phyloP scores from a whole-genome alignment of 2,113 vertebrate species.

The Rutilus rutilus region DNA sequence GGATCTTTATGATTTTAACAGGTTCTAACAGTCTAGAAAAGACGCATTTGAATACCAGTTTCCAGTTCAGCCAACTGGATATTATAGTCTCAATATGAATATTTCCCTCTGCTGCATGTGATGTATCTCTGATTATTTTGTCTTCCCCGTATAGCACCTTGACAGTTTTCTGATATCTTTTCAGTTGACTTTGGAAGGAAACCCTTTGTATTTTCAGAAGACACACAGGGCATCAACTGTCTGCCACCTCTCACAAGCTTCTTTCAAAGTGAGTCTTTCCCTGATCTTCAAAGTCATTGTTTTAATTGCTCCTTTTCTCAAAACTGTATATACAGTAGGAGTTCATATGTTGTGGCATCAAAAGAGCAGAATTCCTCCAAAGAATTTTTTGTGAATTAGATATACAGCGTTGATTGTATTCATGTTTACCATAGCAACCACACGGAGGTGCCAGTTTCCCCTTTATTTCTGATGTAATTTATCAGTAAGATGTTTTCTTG shows the following conservation, averaged over 20 bases:
- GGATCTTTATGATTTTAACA: not conserved
- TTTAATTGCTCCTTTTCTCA: not conserved
- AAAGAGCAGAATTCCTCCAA: not conserved
- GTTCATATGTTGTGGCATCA: not conserved
- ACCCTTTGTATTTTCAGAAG: conserved; percentile 89
- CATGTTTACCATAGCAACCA: not conserved
- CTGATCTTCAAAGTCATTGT: not conserved
- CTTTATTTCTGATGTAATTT: not conserved
- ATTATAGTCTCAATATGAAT: not conserved
- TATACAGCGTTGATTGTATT: not conserved
- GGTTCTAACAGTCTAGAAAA: not conserved
- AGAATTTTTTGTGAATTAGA: not conserved
- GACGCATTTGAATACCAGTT: not conserved
- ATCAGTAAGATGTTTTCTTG: not conserved
- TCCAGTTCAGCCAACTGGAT: not conserved
- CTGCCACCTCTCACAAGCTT: conserved; percentile 81
- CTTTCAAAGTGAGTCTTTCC: conserved; percentile 77
- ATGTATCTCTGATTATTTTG: not conserved
- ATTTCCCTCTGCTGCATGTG: not conserved
- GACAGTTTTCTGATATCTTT: conserved; percentile 28
- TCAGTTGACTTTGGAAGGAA: conserved; percentile 89
- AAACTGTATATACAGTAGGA: not conserved
- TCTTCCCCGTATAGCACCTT: not conserved
- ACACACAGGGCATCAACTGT: conserved; percentile 79
- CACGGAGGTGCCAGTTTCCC: not conserved